These are phyloP conservation scores for Nephrocerus scutellatus DNA, from an alignment of 2,888 invertebrate species.

Conservation along the genomic window DNA sequence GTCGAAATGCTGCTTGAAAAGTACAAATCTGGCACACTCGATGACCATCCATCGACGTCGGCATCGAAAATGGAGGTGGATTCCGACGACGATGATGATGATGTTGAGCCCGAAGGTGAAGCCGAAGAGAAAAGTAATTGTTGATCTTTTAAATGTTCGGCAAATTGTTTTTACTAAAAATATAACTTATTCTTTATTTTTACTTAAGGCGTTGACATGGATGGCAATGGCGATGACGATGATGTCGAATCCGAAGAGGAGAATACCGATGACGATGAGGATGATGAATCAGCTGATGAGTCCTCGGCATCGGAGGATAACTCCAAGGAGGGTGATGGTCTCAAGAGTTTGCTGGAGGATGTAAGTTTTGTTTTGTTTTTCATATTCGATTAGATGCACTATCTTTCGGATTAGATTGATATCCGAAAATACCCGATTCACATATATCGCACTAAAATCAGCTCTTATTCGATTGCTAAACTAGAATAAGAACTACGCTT, in stretches of 20 bases:
- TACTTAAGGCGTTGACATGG: no score
- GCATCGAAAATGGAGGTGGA: conserved; percentile 47
- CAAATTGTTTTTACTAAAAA: background rate
- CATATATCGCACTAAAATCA: conserved; percentile 40
- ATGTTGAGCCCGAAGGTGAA: conserved; percentile 42
- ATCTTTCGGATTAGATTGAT: no score
- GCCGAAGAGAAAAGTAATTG: no score
- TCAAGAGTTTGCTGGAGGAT: conserved; percentile 54
- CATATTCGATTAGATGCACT: no score
- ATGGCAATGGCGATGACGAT: conserved; percentile 29
- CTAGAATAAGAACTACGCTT: conserved; percentile 44
- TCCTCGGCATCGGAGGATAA: conserved; percentile 33
- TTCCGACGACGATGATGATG: conserved; percentile 40
- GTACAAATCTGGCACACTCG: conserved; percentile 51
- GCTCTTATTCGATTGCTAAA: conserved; percentile 35
- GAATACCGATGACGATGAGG: conserved; percentile 35
- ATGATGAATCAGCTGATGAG: conserved; percentile 41
- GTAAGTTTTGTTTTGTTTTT: conserved; percentile 47
- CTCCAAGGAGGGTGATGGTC: conserved; percentile 49
- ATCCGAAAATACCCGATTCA: no score
- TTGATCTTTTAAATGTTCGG: conserved; percentile 30
- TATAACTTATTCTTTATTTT: no score
- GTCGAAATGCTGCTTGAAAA: conserved; percentile 73
- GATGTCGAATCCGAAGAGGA: conserved; percentile 36
- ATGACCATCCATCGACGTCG: conserved; percentile 27